Conservation (phyloP, 2,888 invertebrate genomes). For the Chromoteleia sp. region DNA sequence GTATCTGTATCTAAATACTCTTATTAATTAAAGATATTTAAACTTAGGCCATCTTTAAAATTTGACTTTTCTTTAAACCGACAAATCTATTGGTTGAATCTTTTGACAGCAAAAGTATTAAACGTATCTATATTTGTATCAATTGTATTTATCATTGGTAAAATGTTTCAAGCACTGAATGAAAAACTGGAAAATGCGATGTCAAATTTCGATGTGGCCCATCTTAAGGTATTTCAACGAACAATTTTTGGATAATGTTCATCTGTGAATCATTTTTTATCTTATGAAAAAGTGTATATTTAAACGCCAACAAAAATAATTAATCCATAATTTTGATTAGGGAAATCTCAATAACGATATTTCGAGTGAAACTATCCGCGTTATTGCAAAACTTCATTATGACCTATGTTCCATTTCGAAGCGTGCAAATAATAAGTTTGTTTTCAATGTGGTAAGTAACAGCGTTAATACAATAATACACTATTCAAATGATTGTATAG, state of each 20-base stretch:
- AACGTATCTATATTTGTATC: conserved; percentile 44
- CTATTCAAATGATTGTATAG: too few relatives aligned
- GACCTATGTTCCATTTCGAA: conserved; percentile 51
- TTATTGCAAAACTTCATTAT: conserved; percentile 52
- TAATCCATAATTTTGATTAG: conserved; percentile 13
- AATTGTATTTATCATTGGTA: conserved; percentile 48
- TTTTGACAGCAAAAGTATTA: conserved; percentile 36
- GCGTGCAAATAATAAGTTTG: conserved; percentile 36
- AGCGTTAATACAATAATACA: too few relatives aligned
- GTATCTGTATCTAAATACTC: neutral
- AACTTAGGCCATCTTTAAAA: neutral
- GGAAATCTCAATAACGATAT: conserved; percentile 1
- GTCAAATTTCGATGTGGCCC: neutral
- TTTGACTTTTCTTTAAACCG: neutral
- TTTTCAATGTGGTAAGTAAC: conserved; percentile 48
- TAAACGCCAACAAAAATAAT: too few relatives aligned
- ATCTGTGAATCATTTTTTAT: neutral
- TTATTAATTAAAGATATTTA: conserved; percentile 3
- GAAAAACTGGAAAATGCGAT: conserved; percentile 32
- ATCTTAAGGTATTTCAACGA: conserved; percentile 14
- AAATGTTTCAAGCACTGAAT: conserved; percentile 47
- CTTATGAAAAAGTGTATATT: too few relatives aligned
- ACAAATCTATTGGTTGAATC: conserved; percentile 39
- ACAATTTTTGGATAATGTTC: conserved; percentile 13
- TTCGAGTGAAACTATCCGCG: conserved; percentile 34